Percentiles rank a stretch among this genome's conserved stretches.
Evolutionary conservation across 2,888 invertebrate species (phyloP).

Genomic region (Dicranocentrus wangi): DNA sequence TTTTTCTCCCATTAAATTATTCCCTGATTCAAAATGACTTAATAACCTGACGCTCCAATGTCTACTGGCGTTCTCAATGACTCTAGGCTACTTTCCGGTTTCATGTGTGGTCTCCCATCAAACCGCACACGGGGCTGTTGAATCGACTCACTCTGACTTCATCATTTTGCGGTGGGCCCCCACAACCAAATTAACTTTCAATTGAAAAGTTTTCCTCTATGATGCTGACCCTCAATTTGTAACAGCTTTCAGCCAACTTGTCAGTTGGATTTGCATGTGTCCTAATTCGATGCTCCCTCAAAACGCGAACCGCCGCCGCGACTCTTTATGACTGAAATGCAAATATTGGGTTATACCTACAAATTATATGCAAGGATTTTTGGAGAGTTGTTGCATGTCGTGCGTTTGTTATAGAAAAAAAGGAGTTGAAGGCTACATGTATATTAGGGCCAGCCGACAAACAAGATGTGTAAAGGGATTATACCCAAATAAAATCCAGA

Average conservation of each 20-base stretch:
- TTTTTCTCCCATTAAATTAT: constrained; percentile 11
- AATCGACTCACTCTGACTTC: not conserved
- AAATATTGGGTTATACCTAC: constrained; percentile 32
- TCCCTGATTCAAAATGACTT: constrained; percentile 56
- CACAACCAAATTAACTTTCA: constrained; percentile 32
- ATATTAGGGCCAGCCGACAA: too few species aligned
- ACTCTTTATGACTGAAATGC: too few species aligned
- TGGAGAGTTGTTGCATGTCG: constrained; percentile 11
- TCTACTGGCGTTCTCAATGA: constrained; percentile 42
- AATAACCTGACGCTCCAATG: constrained; percentile 56
- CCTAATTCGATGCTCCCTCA: not conserved
- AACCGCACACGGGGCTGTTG: constrained; percentile 36
- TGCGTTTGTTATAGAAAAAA: too few species aligned
- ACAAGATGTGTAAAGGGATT: constrained; percentile 20
- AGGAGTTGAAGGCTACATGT: too few species aligned
- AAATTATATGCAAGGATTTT: constrained; percentile 42
- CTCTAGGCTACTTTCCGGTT: constrained; percentile 54
- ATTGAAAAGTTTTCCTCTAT: constrained; percentile 37
- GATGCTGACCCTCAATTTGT: constrained; percentile 55
- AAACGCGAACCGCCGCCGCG: not conserved
- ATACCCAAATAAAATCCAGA: constrained; percentile 28
- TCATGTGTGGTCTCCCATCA: constrained; percentile 47
- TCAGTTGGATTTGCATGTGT: constrained; percentile 29
- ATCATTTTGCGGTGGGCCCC: not conserved
- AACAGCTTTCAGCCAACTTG: constrained; percentile 53